Evolutionary conservation across 2,113 vertebrate species (phyloP).

Genomic region (Myanophis thanlyinensis): DNA sequence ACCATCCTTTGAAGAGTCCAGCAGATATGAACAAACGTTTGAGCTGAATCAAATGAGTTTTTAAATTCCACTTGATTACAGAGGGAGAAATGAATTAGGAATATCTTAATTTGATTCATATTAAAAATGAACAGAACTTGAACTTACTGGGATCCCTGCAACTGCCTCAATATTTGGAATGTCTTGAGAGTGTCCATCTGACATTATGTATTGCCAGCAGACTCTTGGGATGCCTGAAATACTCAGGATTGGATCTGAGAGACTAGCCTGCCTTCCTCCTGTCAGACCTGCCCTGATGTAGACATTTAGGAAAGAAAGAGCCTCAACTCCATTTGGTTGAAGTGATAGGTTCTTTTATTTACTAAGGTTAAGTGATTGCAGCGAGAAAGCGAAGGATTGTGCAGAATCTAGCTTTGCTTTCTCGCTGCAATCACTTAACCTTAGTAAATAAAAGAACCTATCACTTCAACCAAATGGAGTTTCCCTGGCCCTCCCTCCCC

Average conservation of each 20-base stretch:
- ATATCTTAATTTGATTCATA: neutral
- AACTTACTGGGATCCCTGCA: neutral
- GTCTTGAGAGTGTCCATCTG: too few species aligned
- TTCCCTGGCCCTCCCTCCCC: too few species aligned
- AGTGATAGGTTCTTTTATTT: too few species aligned
- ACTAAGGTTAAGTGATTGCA: too few species aligned
- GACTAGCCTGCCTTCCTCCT: neutral
- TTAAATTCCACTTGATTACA: neutral
- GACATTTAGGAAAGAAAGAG: too few species aligned
- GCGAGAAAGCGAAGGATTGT: too few species aligned
- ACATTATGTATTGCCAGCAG: neutral
- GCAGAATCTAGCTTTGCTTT: too few species aligned
- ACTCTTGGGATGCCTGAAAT: neutral
- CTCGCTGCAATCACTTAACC: too few species aligned
- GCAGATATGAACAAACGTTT: neutral
- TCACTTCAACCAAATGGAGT: too few species aligned
- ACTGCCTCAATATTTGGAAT: neutral
- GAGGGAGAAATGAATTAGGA: neutral
- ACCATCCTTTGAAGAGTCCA: neutral
- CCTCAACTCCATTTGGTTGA: too few species aligned
- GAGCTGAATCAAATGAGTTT: neutral
- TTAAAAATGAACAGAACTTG: neutral
- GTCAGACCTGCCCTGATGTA: too few species aligned
- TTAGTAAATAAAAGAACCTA: too few species aligned
- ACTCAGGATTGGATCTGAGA: neutral